These are phyloP conservation scores for Zaprionus ornatus DNA, from an alignment of 1,140 invertebrate genomes.

Conservation along the genomic window DNA sequence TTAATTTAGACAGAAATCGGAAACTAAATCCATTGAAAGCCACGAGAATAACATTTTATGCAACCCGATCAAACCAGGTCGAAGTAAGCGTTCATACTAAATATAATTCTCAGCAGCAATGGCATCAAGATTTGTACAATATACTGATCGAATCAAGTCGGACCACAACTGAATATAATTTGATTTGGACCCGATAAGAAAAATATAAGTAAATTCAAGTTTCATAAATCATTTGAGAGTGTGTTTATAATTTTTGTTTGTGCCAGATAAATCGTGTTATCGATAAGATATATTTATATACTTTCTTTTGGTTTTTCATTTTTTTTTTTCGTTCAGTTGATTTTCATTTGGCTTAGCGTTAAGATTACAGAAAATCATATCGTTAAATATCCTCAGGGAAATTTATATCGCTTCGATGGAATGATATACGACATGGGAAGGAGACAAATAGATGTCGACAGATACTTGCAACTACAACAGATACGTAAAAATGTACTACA, in stretches of 20 bases:
- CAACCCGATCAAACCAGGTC: not conserved
- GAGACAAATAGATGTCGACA: not conserved
- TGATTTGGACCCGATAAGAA: not conserved
- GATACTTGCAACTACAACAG: slow-evolving; percentile 3
- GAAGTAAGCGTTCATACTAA: not conserved
- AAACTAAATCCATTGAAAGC: not conserved
- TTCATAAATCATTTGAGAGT: not conserved
- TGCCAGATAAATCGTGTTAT: slow-evolving; percentile 11
- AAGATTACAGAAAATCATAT: slow-evolving; percentile 84
- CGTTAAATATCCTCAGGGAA: slow-evolving; percentile 58
- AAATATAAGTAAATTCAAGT: not conserved
- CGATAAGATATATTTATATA: slow-evolving; percentile 7
- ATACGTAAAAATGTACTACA: not conserved
- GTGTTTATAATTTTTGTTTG: slow-evolving; percentile 17
- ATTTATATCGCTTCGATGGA: not conserved
- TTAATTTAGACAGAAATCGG: not conserved
- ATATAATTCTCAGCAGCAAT: not conserved
- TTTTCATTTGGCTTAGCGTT: slow-evolving; percentile 59
- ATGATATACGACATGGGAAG: not conserved
- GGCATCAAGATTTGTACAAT: not conserved
- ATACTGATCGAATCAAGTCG: not conserved
- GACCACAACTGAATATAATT: not conserved
- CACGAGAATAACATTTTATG: not conserved
- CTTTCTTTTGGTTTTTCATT: not conserved
- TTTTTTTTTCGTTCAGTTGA: slow-evolving; percentile 14